Evolutionary conservation across 2,113 vertebrate species (phyloP).

Genomic region (Notechis scutatus): DNA sequence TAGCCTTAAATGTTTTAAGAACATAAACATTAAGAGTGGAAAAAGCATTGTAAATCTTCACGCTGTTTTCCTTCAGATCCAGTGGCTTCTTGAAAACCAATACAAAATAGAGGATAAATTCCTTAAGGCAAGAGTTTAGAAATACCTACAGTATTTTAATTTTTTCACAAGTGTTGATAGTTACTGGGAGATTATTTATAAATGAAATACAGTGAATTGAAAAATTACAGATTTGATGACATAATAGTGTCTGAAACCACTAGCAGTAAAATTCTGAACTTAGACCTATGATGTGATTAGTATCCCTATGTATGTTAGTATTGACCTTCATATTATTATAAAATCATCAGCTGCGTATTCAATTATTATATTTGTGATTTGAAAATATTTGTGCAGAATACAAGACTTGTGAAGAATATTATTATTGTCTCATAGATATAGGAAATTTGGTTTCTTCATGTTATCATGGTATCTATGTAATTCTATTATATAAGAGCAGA

Average conservation of each 20-base stretch:
- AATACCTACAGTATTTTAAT: slow-evolving; percentile 16
- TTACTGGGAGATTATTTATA: rapidly evolving
- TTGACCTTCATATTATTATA: not conserved
- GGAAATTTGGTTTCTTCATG: not conserved
- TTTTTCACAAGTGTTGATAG: not conserved
- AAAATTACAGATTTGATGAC: slow-evolving; percentile 31
- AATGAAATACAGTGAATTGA: not conserved
- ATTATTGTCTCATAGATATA: not conserved
- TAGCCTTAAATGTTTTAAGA: not conserved
- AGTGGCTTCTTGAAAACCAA: slow-evolving; percentile 47
- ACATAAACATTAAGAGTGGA: not conserved
- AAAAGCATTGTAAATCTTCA: not conserved
- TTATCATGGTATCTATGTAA: not conserved
- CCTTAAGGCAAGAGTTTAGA: not conserved
- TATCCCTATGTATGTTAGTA: not conserved
- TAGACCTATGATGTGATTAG: slow-evolving; percentile 14
- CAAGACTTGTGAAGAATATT: not conserved
- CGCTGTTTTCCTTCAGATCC: slow-evolving; percentile 42
- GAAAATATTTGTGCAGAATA: not conserved
- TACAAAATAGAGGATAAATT: slow-evolving; percentile 43
- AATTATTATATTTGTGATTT: not conserved
- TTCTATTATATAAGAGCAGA: not conserved
- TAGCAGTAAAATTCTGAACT: not conserved
- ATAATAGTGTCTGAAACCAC: slow-evolving; percentile 17
- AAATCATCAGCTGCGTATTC: not conserved